Conservation (phyloP, 2,888 invertebrate genomes). For the Sclerodermus sp. region DNA sequence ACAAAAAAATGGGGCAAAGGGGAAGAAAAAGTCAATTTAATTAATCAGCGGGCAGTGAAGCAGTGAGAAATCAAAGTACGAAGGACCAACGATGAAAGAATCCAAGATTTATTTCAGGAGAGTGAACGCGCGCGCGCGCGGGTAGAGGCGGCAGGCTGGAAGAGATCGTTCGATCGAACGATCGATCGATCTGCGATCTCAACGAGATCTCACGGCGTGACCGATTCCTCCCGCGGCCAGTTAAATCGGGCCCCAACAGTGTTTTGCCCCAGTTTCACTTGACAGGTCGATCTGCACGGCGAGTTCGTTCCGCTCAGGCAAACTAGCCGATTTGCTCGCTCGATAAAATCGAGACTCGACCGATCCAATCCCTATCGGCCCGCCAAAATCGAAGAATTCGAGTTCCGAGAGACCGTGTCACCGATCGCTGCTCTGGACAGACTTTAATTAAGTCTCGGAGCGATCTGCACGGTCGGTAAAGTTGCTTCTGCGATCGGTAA, state of each 20-base stretch:
- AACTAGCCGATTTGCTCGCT: slow-evolving; percentile 32
- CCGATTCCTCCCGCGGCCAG: slow-evolving; percentile 38
- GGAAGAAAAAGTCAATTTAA: no score
- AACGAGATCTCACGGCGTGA: slow-evolving; percentile 33
- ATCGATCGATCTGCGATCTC: slow-evolving; percentile 8
- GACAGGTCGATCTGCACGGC: slow-evolving; percentile 36
- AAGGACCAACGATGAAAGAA: no score
- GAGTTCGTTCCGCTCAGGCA: slow-evolving; percentile 35
- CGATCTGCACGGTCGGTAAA: slow-evolving; percentile 11
- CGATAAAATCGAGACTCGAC: slow-evolving; percentile 24
- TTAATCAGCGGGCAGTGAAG: no score
- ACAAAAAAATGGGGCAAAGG: background rate
- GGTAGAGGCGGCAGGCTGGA: background rate
- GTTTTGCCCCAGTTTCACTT: slow-evolving; percentile 48
- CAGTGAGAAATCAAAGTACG: no score
- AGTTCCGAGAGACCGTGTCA: background rate
- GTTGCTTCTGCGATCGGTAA: slow-evolving; percentile 4
- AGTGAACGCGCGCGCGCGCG: no score
- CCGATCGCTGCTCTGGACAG: no score
- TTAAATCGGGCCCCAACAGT: slow-evolving; percentile 35
- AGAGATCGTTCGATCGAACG: slow-evolving; percentile 11
- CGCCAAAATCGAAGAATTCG: no score
- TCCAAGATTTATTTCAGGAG: no score
- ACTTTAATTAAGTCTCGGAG: slow-evolving; percentile 8
- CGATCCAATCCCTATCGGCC: slow-evolving; percentile 10